phyloP scores from a whole-genome alignment of 1,140 invertebrate species.

The Cephus cinctus region DNA sequence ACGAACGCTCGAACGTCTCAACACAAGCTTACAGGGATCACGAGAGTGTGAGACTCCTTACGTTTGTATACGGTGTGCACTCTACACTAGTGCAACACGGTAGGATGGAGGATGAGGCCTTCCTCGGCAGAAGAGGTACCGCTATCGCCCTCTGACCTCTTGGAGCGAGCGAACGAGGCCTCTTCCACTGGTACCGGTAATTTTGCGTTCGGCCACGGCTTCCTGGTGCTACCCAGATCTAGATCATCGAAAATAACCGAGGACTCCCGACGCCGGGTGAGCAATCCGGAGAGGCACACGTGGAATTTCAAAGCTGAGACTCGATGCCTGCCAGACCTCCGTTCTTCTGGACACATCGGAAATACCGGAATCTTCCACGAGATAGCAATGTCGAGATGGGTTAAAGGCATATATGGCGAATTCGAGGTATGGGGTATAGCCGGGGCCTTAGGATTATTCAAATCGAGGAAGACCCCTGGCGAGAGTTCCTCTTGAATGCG shows the following conservation, averaged over 20 bases:
- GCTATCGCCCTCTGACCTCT: slow-evolving; percentile 55
- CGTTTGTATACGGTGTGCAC: not conserved
- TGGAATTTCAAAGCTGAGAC: too few species aligned
- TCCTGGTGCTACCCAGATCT: slow-evolving; percentile 46
- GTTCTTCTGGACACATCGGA: too few species aligned
- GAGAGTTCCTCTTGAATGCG: too few species aligned
- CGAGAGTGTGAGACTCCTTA: slow-evolving; percentile 4
- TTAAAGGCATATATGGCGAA: too few species aligned
- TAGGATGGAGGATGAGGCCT: slow-evolving; percentile 35
- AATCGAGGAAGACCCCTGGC: too few species aligned
- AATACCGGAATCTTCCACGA: too few species aligned
- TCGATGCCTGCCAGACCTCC: too few species aligned
- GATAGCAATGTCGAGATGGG: too few species aligned
- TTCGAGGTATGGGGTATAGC: too few species aligned
- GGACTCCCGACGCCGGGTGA: not conserved
- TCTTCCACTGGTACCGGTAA: slow-evolving; percentile 47
- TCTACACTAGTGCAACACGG: slow-evolving; percentile 19
- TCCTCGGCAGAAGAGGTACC: slow-evolving; percentile 45
- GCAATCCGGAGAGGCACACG: too few species aligned
- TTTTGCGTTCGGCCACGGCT: slow-evolving; percentile 45
- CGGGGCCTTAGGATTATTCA: too few species aligned
- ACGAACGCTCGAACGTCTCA: slow-evolving; percentile 33
- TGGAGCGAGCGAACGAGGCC: slow-evolving; percentile 39
- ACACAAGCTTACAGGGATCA: slow-evolving; percentile 23
- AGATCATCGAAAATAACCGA: slow-evolving; percentile 39